Evolutionary conservation across 2,888 invertebrate genomes (phyloP).

Genomic region (Lasioglossum lativentre): DNA sequence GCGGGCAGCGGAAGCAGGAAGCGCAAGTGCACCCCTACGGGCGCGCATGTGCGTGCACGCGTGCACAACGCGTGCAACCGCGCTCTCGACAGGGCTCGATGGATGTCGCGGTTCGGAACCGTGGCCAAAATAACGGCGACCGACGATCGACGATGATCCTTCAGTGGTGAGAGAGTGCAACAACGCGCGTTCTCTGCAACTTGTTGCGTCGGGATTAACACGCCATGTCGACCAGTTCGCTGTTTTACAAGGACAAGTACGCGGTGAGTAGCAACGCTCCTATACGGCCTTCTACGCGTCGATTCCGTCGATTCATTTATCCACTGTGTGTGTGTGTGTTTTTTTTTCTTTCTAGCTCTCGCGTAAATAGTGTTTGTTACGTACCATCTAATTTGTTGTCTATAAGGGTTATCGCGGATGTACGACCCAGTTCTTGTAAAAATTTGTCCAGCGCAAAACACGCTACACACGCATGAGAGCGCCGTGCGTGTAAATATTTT

Average conservation of each 20-base stretch:
- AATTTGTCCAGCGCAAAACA: slow-evolving; percentile 5
- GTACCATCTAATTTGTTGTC: neutral
- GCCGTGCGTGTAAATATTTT: neutral
- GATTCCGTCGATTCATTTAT: neutral
- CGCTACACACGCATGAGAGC: neutral
- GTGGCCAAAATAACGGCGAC: slow-evolving; percentile 34
- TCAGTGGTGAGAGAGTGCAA: slow-evolving; percentile 48
- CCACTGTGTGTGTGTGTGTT: too few species aligned
- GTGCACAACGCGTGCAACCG: slow-evolving; percentile 33
- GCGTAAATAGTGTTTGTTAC: neutral
- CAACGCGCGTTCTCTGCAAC: slow-evolving; percentile 43
- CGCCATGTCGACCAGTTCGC: slow-evolving; percentile 82
- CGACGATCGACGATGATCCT: slow-evolving; percentile 49
- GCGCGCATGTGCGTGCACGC: slow-evolving; percentile 27
- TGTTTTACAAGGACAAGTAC: slow-evolving; percentile 83
- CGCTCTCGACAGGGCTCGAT: slow-evolving; percentile 37
- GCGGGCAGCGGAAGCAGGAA: neutral
- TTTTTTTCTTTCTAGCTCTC: neutral
- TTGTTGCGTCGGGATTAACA: slow-evolving; percentile 55
- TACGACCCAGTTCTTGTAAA: slow-evolving; percentile 16
- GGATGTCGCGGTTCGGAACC: slow-evolving; percentile 39
- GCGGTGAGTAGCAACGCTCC: slow-evolving; percentile 74
- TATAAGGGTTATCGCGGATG: slow-evolving; percentile 10
- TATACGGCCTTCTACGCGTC: neutral
- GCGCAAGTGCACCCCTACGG: neutral